phyloP scores from a whole-genome alignment of 2,888 invertebrate genomes.

The Spilarctia lutea region DNA sequence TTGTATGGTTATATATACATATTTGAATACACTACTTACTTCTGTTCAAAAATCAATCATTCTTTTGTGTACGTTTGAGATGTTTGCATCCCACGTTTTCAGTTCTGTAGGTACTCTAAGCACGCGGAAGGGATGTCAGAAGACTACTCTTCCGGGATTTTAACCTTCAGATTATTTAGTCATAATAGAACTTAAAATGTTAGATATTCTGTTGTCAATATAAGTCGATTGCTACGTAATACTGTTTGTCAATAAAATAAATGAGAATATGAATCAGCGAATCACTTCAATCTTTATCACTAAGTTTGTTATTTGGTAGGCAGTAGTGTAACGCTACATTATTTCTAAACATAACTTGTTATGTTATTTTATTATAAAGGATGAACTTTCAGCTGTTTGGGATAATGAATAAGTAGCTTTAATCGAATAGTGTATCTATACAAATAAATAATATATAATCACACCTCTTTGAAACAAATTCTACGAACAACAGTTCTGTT shows the following conservation, averaged over 20 bases:
- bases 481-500: neutral
- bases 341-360: conserved; percentile 14
- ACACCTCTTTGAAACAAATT: conserved; percentile 22
- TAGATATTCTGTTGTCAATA: conserved; percentile 47
- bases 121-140: conserved; percentile 50
- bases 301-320: neutral
- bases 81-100: conserved; percentile 43
- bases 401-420: conserved; percentile 28
- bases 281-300: conserved; percentile 4
- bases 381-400: conserved; percentile 31
- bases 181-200: conserved; percentile 47
- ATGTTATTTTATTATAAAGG: no score
- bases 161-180: conserved; percentile 59
- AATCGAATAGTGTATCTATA: conserved; percentile 33
- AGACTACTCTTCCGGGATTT: conserved; percentile 62
- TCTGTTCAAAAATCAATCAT: conserved; percentile 15
- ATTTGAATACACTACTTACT: conserved; percentile 10
- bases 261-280: conserved; percentile 9
- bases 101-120: conserved; percentile 33
- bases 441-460: conserved; percentile 35
- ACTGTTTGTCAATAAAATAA: conserved; percentile 23
- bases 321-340: conserved; percentile 7
- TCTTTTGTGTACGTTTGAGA: conserved; percentile 19
- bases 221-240: conserved; percentile 35
- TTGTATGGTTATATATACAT: neutral